Evolutionary conservation across 2,797 vertebrate species (phyloP).

Genomic region (Thalassophryne amazonica): DNA sequence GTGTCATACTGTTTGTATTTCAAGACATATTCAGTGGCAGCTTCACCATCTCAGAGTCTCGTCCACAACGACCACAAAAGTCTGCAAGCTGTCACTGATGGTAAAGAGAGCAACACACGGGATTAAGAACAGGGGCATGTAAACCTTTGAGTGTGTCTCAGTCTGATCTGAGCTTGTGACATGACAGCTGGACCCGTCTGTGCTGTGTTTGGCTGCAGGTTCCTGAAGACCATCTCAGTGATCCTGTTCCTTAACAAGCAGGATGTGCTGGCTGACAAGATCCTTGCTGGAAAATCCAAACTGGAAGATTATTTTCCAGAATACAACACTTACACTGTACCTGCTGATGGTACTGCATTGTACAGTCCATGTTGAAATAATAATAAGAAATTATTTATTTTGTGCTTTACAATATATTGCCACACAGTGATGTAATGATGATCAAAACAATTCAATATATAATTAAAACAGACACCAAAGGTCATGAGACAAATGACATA

Average conservation of each 20-base stretch:
- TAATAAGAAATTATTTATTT: not conserved
- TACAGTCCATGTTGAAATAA: slow-evolving; percentile 13
- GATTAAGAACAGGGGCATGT: no score
- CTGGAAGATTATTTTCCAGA: slow-evolving; percentile 98
- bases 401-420: not conserved
- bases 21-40: no score
- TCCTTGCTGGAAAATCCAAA: slow-evolving; percentile 96
- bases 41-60: no score
- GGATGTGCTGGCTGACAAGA: slow-evolving; percentile 96
- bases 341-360: slow-evolving; percentile 83
- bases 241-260: slow-evolving; percentile 99
- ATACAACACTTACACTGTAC: slow-evolving; percentile 88
- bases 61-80: no score
- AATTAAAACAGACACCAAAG: no score
- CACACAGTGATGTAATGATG: no score
- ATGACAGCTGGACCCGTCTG: not conserved
- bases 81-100: no score
- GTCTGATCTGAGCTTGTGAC: not conserved
- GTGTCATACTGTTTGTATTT: no score
- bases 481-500: no score
- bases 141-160: no score
- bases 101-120: no score
- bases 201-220: slow-evolving; percentile 76
- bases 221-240: slow-evolving; percentile 95
- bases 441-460: no score